Base-by-base conservation (phyloP, 2,113 vertebrate species). In the Boleophthalmus pectinirostris region DNA sequence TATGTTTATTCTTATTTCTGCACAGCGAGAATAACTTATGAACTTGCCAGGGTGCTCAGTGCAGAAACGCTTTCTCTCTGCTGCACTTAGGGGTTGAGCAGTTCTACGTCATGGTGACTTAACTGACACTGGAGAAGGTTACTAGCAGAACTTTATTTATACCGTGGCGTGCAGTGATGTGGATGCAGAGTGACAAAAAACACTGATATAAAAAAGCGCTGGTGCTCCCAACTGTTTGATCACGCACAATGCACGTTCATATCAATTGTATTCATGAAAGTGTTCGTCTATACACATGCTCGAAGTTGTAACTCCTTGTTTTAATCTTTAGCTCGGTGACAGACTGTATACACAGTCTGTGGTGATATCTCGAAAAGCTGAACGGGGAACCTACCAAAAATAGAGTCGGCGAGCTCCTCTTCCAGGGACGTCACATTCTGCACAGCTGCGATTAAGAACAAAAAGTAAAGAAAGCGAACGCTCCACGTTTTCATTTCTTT, bases 401-500 rank as follows among this genome's bases (percentile, higher is more conserved):
- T 60, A 85, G 87, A 88, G 73, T 78, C 82, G 2, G 81, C 1
- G 57, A 83, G 81, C 68, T 88, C 86, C 77, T 90, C 89, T 82
- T 91, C 91, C 87, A 90, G 54, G 51, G 87, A 81, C 75, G 87
- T 87, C 73, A 84, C 90, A 79, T 74, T n/a, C 29, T 75, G 79
- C 70, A 88, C 79, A 21, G 85, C 75, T 72, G 81, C 85, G 35
- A 82, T 84, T 84, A 91, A 82, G 61, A 90, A 54, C 78, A 92
- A 54, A 70, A 90, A 77, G 78, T 63, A 85, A 71, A 91, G 47
- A 71, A 86, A 79, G 60, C 24, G 14, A 57, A 80, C 38, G 12
- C 58, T 68, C 81, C 82, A 81, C 56, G 69, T 66, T 82, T 84
- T 91, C 93, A 94, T 94, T 23, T 84, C 92, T 89, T 87, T 83